Percentiles rank a stretch among this genome's conserved stretches.
These are phyloP conservation scores for Notodonta dromedarius DNA, from an alignment of 2,888 invertebrate genomes.

Conservation along the genomic window DNA sequence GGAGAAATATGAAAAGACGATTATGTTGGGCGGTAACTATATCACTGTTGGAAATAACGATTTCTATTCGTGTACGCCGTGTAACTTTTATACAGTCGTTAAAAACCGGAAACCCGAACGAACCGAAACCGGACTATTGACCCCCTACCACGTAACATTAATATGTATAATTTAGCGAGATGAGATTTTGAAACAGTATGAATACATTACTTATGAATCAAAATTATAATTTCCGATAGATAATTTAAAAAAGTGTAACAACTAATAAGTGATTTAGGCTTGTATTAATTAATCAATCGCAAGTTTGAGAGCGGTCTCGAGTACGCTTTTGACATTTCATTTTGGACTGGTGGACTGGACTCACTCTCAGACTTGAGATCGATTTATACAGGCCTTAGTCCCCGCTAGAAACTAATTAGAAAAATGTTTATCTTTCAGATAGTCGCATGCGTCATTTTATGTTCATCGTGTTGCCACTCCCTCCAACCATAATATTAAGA, in stretches of 20 bases:
- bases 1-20: slow-evolving; percentile 19
- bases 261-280: no score
- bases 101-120: slow-evolving; percentile 16
- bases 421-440: slow-evolving; percentile 26
- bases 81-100: slow-evolving; percentile 10
- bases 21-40: slow-evolving; percentile 8
- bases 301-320: no score
- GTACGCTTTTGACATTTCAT: no score
- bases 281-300: no score
- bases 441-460: slow-evolving; percentile 31
- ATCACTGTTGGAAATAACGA: slow-evolving; percentile 12
- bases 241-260: background rate
- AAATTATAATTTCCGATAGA: slow-evolving; percentile 1
- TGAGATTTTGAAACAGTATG: slow-evolving; percentile 14
- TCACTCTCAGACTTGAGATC: no score
- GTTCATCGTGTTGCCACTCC: slow-evolving; percentile 34
- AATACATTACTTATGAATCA: background rate
- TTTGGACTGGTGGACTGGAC: no score
- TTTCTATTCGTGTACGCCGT: slow-evolving; percentile 8
- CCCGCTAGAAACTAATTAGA: background rate
- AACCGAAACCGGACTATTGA: slow-evolving; percentile 12
- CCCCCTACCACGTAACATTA: slow-evolving; percentile 10
- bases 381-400: no score
- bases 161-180: slow-evolving; percentile 8
- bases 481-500: slow-evolving; percentile 30